Percentiles rank a stretch among this genome's conserved stretches.
These are phyloP conservation scores for Xenopus borealis DNA, from an alignment of 2,113 vertebrate genomes.

Conservation along the genomic window DNA sequence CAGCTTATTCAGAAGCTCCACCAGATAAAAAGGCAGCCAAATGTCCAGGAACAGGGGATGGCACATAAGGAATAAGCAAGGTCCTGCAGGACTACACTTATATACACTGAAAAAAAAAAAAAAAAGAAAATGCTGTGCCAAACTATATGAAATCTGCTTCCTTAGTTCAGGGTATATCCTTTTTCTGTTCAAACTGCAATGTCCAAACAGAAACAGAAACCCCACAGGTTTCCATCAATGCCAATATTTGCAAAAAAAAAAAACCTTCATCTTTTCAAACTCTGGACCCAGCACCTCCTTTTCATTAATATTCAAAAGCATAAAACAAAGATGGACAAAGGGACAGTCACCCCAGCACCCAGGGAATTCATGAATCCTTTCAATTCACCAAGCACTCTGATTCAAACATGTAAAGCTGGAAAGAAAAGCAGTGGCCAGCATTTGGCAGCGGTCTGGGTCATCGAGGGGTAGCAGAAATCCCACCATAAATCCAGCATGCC, in stretches of 20 bases:
- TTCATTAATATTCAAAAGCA: conserved; percentile 65
- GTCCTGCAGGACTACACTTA: not conserved
- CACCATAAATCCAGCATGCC: conserved; percentile 41
- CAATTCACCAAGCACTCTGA: conserved; percentile 50
- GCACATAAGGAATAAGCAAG: conserved; percentile 8
- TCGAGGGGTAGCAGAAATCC: conserved; percentile 37
- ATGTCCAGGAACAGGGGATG: conserved; percentile 42
- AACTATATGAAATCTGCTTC: no score
- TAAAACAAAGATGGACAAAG: conserved; percentile 60
- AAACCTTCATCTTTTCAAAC: conserved; percentile 49
- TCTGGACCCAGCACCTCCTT: conserved; percentile 55
- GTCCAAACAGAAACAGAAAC: conserved; percentile 37
- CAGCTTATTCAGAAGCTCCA: conserved; percentile 48
- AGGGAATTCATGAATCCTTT: conserved; percentile 56
- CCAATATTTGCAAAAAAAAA: conserved; percentile 58
- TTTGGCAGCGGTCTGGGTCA: conserved; percentile 49
- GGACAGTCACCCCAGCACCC: conserved; percentile 47
- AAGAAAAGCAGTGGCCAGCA: conserved; percentile 45
- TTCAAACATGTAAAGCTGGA: conserved; percentile 55
- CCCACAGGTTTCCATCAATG: conserved; percentile 62
- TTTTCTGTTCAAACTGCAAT: no score
- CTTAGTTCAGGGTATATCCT: no score
- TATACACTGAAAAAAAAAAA: no score
- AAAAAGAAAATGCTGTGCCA: no score
- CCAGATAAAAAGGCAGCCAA: conserved; percentile 50